Percentiles rank a stretch among this genome's conserved stretches.
Conservation (phyloP, 1,140 invertebrate species). For the Mesaphorura yosii region DNA sequence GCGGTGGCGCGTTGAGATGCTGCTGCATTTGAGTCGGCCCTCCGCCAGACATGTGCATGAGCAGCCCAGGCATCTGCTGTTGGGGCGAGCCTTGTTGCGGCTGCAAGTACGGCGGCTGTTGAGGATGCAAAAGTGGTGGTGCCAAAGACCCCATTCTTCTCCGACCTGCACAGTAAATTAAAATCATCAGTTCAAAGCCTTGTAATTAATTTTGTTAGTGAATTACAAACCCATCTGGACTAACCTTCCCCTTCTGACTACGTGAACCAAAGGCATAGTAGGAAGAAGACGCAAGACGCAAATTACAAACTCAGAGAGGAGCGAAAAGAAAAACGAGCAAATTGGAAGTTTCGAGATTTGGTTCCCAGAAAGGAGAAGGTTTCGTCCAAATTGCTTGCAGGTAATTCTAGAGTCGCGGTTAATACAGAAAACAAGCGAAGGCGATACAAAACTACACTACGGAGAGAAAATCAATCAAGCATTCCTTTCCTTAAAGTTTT, state of each 20-base stretch:
- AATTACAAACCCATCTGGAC: constrained; percentile 32
- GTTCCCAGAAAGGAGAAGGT: too few relatives aligned
- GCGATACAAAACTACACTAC: too few relatives aligned
- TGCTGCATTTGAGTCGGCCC: constrained; percentile 30
- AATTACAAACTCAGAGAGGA: too few relatives aligned
- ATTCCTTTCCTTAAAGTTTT: too few relatives aligned
- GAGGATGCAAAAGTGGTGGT: constrained; percentile 28
- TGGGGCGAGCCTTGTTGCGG: constrained; percentile 35
- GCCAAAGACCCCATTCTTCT: constrained; percentile 17
- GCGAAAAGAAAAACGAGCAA: too few relatives aligned
- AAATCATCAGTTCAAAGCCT: neutral
- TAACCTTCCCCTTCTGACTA: constrained; percentile 25
- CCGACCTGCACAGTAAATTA: constrained; percentile 14
- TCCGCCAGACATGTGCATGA: constrained; percentile 36
- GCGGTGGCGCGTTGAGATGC: constrained; percentile 26
- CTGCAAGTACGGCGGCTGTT: constrained; percentile 31
- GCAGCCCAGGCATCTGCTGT: constrained; percentile 28
- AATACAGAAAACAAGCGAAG: too few relatives aligned
- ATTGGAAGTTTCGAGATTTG: too few relatives aligned
- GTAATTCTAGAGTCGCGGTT: too few relatives aligned
- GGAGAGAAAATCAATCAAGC: too few relatives aligned
- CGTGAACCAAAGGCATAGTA: neutral
- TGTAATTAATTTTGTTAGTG: too few relatives aligned
- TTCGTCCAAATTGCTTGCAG: too few relatives aligned
- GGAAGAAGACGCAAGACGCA: too few relatives aligned